Evolutionary conservation across 2,113 vertebrate species (phyloP).

Genomic region (Gallinago paraguaiae): DNA sequence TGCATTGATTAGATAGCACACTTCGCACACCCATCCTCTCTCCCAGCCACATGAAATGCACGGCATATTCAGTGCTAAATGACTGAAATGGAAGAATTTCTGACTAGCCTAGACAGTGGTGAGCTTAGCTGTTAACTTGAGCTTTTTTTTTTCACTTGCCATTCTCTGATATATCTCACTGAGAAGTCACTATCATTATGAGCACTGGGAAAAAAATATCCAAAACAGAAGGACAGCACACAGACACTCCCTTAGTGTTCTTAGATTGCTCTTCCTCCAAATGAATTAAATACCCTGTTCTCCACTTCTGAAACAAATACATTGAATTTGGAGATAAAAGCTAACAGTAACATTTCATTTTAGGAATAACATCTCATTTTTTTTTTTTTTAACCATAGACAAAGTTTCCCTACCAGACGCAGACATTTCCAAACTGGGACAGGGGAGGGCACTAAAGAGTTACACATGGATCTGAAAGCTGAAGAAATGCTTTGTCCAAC

Average conservation of each 20-base stretch:
- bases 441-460: slow-evolving; percentile 76
- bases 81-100: not conserved
- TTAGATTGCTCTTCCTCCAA: not conserved
- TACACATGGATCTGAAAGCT: not conserved
- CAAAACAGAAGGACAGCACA: not conserved
- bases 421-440: slow-evolving; percentile 36
- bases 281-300: not conserved
- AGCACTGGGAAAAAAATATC: not conserved
- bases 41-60: not conserved
- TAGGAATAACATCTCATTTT: not conserved
- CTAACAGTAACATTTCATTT: not conserved
- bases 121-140: not conserved
- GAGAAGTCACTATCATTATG: not conserved
- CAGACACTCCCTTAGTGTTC: fast-evolving
- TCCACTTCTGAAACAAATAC: not conserved
- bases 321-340: not conserved
- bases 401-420: not conserved
- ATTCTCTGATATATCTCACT: not conserved
- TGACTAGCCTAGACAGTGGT: not conserved
- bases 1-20: not conserved
- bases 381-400: not conserved
- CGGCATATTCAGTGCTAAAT: not conserved
- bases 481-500: not conserved
- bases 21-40: not conserved
- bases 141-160: not conserved